Percentiles rank a stretch among this genome's conserved stretches.
These are phyloP conservation scores for Sacculina carcini DNA, from an alignment of 2,888 invertebrate genomes.

Conservation along the genomic window DNA sequence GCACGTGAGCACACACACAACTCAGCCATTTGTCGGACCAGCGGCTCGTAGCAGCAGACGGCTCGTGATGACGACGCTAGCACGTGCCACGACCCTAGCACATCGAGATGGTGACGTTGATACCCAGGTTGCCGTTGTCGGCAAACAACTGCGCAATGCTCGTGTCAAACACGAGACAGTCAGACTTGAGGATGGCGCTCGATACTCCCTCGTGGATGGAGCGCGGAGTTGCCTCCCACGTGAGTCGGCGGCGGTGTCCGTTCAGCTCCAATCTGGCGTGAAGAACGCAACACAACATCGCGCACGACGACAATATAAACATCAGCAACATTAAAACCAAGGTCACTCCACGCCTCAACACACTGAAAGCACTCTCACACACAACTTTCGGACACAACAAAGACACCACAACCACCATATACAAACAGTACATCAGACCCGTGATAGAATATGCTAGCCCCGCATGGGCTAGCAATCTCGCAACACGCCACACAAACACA, in stretches of 20 bases:
- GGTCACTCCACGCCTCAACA: too few species aligned
- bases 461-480: too few species aligned
- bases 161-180: slow-evolving; percentile 96
- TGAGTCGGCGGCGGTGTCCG: slow-evolving; percentile 72
- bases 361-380: too few species aligned
- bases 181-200: slow-evolving; percentile 86
- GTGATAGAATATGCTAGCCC: too few species aligned
- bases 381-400: too few species aligned
- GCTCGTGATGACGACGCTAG: neutral
- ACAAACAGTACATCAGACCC: too few species aligned
- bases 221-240: slow-evolving; percentile 97
- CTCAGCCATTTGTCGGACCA: neutral
- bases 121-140: slow-evolving; percentile 94
- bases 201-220: slow-evolving; percentile 97
- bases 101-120: slow-evolving; percentile 95
- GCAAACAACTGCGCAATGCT: slow-evolving; percentile 94
- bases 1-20: neutral
- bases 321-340: too few species aligned
- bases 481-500: too few species aligned
- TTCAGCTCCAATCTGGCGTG: slow-evolving; percentile 80
- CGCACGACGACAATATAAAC: too few species aligned
- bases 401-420: too few species aligned
- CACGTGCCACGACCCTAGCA: slow-evolving; percentile 3
- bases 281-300: too few species aligned
- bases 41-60: neutral